These are phyloP conservation scores for Nerophis ophidion DNA, from an alignment of 2,113 vertebrate genomes.

Conservation along the genomic window DNA sequence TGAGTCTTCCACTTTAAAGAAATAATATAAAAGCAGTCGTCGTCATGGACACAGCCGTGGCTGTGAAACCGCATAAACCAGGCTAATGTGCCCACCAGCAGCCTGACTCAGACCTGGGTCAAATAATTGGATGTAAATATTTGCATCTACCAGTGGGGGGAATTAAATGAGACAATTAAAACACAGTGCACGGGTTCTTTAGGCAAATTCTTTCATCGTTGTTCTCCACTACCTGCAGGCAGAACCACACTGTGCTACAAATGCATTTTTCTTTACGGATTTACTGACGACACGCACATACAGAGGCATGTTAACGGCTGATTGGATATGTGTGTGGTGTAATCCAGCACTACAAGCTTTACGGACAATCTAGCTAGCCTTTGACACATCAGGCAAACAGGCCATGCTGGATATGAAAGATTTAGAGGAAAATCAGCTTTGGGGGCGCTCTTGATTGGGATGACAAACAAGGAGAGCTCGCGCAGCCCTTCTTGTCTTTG, in stretches of 20 bases:
- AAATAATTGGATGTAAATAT: constrained; percentile 55
- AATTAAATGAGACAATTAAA: constrained; percentile 36
- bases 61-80: constrained; percentile 70
- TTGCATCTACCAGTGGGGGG: constrained; percentile 41
- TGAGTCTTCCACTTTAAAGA: constrained; percentile 39
- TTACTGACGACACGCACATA: not conserved
- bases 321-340: constrained; percentile 36
- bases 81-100: constrained; percentile 42
- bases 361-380: constrained; percentile 29
- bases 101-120: constrained; percentile 39
- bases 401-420: constrained; percentile 31
- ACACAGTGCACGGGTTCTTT: constrained; percentile 23
- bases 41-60: constrained; percentile 67
- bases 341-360: constrained; percentile 42
- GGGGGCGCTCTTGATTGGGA: constrained; percentile 22
- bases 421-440: constrained; percentile 43
- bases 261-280: no score
- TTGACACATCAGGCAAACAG: constrained; percentile 22
- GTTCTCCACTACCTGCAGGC: no score
- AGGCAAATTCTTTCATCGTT: no score
- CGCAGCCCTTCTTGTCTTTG: constrained; percentile 31
- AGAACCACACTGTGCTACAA: no score
- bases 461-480: constrained; percentile 21
- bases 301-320: not conserved
- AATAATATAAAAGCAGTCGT: constrained; percentile 59